Percentiles rank a stretch among this genome's conserved stretches.
phyloP scores from a whole-genome alignment of 2,888 invertebrate species.

The Hipparchia sbordonii region DNA sequence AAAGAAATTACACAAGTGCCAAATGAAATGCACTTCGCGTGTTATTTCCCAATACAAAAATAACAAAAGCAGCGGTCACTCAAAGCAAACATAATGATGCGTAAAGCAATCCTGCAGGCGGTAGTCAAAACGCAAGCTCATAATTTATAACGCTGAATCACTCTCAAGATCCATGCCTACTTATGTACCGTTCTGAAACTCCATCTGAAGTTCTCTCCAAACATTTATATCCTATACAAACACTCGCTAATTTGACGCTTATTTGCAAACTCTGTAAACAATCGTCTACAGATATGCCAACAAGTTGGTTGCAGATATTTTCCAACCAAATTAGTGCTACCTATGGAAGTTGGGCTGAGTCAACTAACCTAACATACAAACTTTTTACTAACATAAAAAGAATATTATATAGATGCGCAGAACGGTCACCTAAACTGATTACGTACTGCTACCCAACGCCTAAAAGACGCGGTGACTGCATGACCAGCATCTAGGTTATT shows the following conservation, averaged over 20 bases:
- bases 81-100: conserved; percentile 16
- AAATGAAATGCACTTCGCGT: background rate
- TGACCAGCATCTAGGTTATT: background rate
- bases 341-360: background rate
- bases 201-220: conserved; percentile 25
- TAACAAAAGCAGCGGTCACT: conserved; percentile 14
- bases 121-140: conserved; percentile 16
- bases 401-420: no score
- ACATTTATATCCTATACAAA: conserved; percentile 26
- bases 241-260: conserved; percentile 29
- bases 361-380: background rate
- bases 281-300: conserved; percentile 1
- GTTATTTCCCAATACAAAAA: conserved; percentile 10
- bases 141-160: conserved; percentile 25
- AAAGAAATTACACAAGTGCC: no score
- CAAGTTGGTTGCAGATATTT: background rate
- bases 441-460: background rate
- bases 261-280: conserved; percentile 36
- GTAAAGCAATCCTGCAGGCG: conserved; percentile 17
- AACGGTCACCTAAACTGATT: no score
- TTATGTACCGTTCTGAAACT: conserved; percentile 20
- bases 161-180: conserved; percentile 9
- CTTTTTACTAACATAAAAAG: no score
- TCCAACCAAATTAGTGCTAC: background rate
- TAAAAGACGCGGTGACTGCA: background rate